Evolutionary conservation across 2,113 vertebrate species (phyloP).

Genomic region (Stercorarius parasiticus): DNA sequence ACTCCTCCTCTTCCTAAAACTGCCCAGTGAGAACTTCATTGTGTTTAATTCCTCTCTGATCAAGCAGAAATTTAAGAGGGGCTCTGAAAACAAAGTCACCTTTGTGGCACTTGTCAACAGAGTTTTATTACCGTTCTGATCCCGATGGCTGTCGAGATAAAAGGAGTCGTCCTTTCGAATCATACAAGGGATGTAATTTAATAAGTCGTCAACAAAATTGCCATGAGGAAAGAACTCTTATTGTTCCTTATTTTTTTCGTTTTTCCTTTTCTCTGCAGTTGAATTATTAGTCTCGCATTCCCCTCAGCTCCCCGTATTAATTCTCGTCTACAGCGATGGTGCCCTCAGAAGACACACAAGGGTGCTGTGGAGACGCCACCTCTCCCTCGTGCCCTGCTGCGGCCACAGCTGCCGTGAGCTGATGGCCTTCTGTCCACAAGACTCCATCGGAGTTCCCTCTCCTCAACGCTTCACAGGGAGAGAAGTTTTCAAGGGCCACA

Average conservation of each 20-base stretch:
- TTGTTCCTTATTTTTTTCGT: neutral
- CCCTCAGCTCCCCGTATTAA: neutral
- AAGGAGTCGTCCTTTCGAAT: conserved; percentile 5
- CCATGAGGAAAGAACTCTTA: neutral
- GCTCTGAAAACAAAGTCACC: conserved; percentile 39
- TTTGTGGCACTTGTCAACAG: conserved; percentile 60
- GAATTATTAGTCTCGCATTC: neutral
- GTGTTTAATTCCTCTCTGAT: neutral
- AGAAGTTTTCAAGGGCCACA: neutral
- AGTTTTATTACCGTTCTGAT: conserved; percentile 34
- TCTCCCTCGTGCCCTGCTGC: rapidly evolving
- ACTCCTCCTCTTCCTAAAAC: neutral
- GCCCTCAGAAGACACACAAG: neutral
- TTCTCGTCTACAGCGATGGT: neutral
- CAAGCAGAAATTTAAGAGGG: conserved; percentile 58
- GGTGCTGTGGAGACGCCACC: neutral
- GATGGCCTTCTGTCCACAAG: neutral
- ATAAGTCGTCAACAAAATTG: neutral
- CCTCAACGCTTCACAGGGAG: neutral
- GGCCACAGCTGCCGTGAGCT: neutral
- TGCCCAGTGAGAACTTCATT: neutral
- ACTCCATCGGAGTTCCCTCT: neutral
- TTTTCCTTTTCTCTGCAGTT: neutral
- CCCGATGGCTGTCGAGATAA: conserved; percentile 27
- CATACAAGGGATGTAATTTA: conserved; percentile 30